Evolutionary conservation across 1,140 invertebrate genomes (phyloP), one percentile per base, ranked within the genome.

Genomic region (Paraescarpia echinospica): DNA sequence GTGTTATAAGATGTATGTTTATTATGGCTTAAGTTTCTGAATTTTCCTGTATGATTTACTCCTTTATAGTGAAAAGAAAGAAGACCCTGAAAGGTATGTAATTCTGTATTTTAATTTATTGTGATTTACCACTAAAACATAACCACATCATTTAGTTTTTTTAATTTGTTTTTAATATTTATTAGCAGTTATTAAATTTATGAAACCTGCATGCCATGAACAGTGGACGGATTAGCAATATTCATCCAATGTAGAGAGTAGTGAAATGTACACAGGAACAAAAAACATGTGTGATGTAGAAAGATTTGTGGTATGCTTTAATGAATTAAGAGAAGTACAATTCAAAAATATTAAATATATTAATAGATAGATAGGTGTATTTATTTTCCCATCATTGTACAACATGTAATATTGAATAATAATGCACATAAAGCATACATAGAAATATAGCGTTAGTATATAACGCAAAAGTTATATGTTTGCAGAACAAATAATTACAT

Each of bases 21-120:
- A 31, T 77, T 77, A 77, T 27, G 27, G 27, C 9, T 77, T 90
- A 18, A n/a, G 34, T 90, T 90, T 90, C 34, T 34, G 12, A 27
- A 35, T 33, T 48, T 0, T 90, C 35, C 35, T 90, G 89, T 92
- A 35, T 92, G 33, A 35, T 91, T 41, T 92, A 41, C 59, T 92
- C 14, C 27, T 77, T 77, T 91, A 90, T 89, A 94, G 94, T 92
- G 94, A 93, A 59, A 94, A 94, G 89, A 93, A 94, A 91, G 93
- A 77, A 59, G 93, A 94, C 33, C 92, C 93, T 93, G 94, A 94
- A 92, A 94, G 93, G 94, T 94, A 93, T 93, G 91, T 93, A 33
- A 89, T 92, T 35, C 33, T n/a, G 31, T 33, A 35, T 35, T 92
- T 33, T 90, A 91, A 34, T 51, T 91, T 89, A 33, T 89, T 89